Evolutionary conservation across 2,888 invertebrate genomes (phyloP).

Genomic region (Pterostichus niger): DNA sequence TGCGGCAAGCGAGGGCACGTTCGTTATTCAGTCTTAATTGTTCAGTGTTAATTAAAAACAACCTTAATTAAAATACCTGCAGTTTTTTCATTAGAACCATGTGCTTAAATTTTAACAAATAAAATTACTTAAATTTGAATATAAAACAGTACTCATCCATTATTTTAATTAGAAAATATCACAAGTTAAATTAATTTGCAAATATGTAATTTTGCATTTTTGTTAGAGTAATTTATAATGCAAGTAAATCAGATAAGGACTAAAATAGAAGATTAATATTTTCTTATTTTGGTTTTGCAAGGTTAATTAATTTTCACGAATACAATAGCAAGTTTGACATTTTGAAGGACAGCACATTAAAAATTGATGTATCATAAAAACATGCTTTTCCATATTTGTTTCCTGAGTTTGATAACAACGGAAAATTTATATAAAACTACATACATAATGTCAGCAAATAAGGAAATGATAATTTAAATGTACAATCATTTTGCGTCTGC

Average conservation of each 20-base stretch:
- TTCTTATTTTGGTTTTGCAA: constrained; percentile 28
- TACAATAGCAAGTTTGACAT: constrained; percentile 26
- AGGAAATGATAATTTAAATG: constrained; percentile 11
- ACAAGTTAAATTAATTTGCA: background rate
- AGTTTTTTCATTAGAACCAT: constrained; percentile 24
- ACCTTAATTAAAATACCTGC: constrained; percentile 50
- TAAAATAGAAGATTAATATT: background rate
- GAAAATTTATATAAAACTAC: constrained; percentile 26
- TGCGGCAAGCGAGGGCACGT: constrained; percentile 14
- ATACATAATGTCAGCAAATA: background rate
- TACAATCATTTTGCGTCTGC: background rate
- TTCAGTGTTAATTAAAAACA: constrained; percentile 41
- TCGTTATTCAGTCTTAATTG: constrained; percentile 8
- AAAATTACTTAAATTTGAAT: constrained; percentile 38
- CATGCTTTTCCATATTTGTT: constrained; percentile 28
- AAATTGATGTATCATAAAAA: background rate
- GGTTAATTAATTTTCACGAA: constrained; percentile 13
- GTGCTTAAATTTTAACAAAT: constrained; percentile 24
- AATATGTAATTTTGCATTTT: background rate
- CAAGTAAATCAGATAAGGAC: constrained; percentile 15
- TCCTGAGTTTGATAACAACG: constrained; percentile 28
- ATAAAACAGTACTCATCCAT: background rate
- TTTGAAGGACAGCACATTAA: constrained; percentile 25
- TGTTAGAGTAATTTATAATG: constrained; percentile 22
- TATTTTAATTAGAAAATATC: constrained; percentile 6